Evolutionary conservation across 2,797 vertebrate species (phyloP).

Genomic region (Emys orbicularis): DNA sequence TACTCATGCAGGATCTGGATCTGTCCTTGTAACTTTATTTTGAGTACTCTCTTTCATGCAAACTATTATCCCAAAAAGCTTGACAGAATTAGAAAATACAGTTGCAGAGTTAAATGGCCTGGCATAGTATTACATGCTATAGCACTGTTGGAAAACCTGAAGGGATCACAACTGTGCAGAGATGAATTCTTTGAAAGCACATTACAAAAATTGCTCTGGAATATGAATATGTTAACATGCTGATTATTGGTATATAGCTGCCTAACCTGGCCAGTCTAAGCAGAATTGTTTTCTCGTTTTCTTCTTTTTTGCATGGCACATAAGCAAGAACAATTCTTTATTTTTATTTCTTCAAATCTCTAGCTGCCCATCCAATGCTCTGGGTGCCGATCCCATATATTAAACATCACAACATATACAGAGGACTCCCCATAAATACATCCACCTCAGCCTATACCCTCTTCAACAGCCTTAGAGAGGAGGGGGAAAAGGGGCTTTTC

Average conservation of each 20-base stretch:
- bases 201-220: not conserved
- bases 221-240: not conserved
- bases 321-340: not conserved
- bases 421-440: not conserved
- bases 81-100: not conserved
- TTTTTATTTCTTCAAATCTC: not conserved
- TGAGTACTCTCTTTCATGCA: not conserved
- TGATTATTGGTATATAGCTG: accelerated
- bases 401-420: not conserved
- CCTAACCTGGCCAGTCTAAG: not conserved
- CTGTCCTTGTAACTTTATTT: not conserved
- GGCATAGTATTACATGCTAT: not conserved
- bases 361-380: not conserved
- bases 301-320: not conserved
- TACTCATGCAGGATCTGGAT: not conserved
- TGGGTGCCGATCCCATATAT: not conserved
- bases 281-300: not conserved
- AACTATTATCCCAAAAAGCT: not conserved
- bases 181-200: not conserved
- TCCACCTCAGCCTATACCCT: not conserved
- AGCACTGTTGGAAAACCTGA: not conserved
- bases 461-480: not conserved
- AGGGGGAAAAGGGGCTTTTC: not conserved
- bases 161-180: not conserved
- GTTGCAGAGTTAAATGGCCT: not conserved